These are phyloP conservation scores for Neodiprion virginianus DNA, from an alignment of 1,140 invertebrate species.

Conservation along the genomic window DNA sequence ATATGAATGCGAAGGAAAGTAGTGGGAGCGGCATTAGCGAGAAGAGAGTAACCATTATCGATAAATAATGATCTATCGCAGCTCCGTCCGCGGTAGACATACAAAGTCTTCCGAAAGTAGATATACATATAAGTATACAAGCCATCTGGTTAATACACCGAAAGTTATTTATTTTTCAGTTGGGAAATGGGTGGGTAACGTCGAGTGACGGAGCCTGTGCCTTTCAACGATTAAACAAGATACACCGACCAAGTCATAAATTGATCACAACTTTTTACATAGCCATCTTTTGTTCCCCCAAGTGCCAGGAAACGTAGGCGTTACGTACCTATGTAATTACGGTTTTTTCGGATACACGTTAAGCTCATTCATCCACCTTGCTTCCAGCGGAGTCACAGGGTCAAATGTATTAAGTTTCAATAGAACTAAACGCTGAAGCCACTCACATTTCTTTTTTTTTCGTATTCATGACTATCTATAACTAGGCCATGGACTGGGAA, in stretches of 20 bases:
- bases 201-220: neutral
- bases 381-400: neutral
- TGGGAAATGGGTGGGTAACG: neutral
- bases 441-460: neutral
- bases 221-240: slow-evolving; percentile 2
- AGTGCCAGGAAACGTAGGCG: neutral
- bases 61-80: neutral
- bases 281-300: neutral
- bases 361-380: neutral
- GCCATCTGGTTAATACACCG: neutral
- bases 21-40: neutral
- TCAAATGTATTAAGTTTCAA: neutral
- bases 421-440: neutral
- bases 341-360: neutral
- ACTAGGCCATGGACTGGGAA: neutral
- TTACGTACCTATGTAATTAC: neutral
- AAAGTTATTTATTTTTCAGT: slow-evolving; percentile 6
- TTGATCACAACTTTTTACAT: neutral
- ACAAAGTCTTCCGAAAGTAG: neutral
- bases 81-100: neutral
- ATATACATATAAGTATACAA: neutral
- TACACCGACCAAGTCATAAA: slow-evolving; percentile 1
- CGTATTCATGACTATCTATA: neutral
- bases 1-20: neutral
- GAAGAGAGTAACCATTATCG: neutral